Percentiles rank a stretch among this genome's conserved stretches.
phyloP scores from a whole-genome alignment of 1,140 invertebrate species.

The Lutraria rhynchaena region DNA sequence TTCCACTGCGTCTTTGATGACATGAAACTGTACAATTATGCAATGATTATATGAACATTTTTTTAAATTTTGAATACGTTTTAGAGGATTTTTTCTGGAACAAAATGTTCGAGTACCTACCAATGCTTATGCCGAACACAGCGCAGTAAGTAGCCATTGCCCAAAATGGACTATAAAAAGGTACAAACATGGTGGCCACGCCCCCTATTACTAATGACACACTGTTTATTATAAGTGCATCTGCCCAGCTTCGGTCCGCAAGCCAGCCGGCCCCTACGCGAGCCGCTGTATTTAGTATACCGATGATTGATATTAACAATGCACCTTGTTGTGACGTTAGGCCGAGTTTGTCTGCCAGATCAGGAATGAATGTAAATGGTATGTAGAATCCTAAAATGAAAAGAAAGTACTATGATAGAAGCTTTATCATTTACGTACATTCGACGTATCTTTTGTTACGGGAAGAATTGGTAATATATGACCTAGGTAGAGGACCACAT shows the following conservation, averaged over 20 bases:
- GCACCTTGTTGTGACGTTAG: slow-evolving; percentile 83
- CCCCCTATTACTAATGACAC: slow-evolving; percentile 91
- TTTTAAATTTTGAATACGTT: too few species aligned
- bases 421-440: too few species aligned
- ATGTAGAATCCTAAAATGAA: slow-evolving; percentile 93
- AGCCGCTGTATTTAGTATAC: slow-evolving; percentile 87
- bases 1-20: too few species aligned
- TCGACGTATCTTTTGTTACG: too few species aligned
- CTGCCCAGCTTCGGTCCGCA: slow-evolving; percentile 86
- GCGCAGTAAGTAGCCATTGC: slow-evolving; percentile 91
- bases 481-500: too few species aligned
- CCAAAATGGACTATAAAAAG: slow-evolving; percentile 90
- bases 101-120: too few species aligned
- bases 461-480: too few species aligned
- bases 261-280: slow-evolving; percentile 84
- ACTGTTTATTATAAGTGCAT: slow-evolving; percentile 94
- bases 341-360: slow-evolving; percentile 70
- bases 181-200: slow-evolving; percentile 84
- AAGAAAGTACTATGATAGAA: too few species aligned
- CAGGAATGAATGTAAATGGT: slow-evolving; percentile 90
- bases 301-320: slow-evolving; percentile 93
- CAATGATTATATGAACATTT: too few species aligned
- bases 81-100: too few species aligned
- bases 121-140: slow-evolving; percentile 96
- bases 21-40: too few species aligned